Conservation (phyloP, 2,113 vertebrate genomes). For the Ammodytes dubius region DNA sequence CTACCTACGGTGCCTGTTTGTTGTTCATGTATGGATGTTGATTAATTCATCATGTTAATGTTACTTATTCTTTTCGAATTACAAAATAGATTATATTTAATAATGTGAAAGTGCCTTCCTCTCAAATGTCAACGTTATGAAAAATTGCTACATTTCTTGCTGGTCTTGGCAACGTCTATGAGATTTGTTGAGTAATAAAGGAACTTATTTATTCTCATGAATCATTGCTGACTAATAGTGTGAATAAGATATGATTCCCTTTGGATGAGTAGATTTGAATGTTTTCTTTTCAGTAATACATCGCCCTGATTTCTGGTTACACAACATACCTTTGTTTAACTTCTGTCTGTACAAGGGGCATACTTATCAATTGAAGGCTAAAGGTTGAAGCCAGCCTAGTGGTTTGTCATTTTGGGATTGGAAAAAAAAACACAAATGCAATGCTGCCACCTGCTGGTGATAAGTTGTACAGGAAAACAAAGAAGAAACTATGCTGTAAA, state of each 20-base stretch:
- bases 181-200: constrained; percentile 50
- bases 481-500: background rate
- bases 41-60: constrained; percentile 45
- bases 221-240: background rate
- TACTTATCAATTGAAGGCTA: background rate
- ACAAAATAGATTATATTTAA: constrained; percentile 6
- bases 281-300: background rate
- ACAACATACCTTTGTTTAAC: background rate
- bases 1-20: constrained; percentile 42
- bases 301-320: constrained; percentile 8
- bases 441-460: constrained; percentile 64
- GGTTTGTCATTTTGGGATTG: background rate
- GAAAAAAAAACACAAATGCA: constrained; percentile 8
- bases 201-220: constrained; percentile 25
- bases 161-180: constrained; percentile 8
- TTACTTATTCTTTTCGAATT: constrained; percentile 37
- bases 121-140: constrained; percentile 32
- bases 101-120: constrained; percentile 66
- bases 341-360: constrained; percentile 41
- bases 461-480: background rate
- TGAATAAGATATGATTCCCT: background rate
- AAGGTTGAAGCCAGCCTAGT: constrained; percentile 4
- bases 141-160: constrained; percentile 13
- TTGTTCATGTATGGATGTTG: constrained; percentile 38
- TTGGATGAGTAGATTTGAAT: background rate